Percentiles rank a stretch among this genome's conserved stretches.
Conservation (phyloP, 1,140 invertebrate species). For the Acromyrmex heyeri region DNA sequence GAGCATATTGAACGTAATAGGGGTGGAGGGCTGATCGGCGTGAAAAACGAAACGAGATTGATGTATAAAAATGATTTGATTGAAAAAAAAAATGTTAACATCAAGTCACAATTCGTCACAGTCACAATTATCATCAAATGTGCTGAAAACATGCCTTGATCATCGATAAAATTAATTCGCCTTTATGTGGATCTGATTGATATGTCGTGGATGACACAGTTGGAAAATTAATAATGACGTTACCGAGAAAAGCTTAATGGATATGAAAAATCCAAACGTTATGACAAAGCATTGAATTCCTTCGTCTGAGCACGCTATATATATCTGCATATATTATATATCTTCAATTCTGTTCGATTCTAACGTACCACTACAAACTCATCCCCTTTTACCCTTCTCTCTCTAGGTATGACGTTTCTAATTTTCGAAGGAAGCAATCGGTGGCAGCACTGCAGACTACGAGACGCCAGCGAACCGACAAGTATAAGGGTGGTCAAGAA, state of each 20-base stretch:
- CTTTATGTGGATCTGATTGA: background rate
- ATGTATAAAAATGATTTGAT: background rate
- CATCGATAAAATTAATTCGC: background rate
- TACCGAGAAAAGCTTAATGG: background rate
- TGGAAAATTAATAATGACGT: background rate
- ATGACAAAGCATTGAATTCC: background rate
- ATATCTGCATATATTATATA: background rate
- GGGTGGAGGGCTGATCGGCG: background rate
- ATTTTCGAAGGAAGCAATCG: conserved; percentile 55
- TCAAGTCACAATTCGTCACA: background rate
- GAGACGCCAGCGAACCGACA: conserved; percentile 12
- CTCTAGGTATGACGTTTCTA: conserved; percentile 34
- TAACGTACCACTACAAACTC: conserved; percentile 18
- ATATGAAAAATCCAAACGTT: background rate
- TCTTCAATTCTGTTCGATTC: conserved; percentile 1
- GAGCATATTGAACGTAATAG: background rate
- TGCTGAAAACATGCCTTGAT: background rate
- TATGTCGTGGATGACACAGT: background rate
- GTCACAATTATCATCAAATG: background rate
- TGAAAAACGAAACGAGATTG: background rate
- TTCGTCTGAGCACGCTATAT: conserved; percentile 5
- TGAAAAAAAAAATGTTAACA: background rate
- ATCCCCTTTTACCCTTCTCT: background rate
- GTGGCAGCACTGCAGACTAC: conserved; percentile 60
- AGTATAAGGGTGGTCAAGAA: background rate